Conservation (phyloP, 2,797 vertebrate genomes). For the Coracias cyanogaster region DNA sequence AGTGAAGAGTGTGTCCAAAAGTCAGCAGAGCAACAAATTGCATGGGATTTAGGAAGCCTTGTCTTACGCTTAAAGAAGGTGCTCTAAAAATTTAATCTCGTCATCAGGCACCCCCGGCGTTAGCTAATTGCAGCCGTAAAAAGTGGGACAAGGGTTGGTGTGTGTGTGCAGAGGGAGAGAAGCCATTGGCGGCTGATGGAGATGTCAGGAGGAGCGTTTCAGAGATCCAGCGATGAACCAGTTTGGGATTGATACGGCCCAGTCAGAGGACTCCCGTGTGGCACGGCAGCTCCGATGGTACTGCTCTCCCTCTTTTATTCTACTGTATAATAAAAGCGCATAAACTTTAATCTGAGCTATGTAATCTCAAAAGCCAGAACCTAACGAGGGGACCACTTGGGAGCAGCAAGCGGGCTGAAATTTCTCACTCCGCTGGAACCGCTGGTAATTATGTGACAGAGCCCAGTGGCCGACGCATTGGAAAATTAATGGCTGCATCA, state of each 20-base stretch:
- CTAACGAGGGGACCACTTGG: conserved; percentile 50
- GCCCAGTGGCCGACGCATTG: not conserved
- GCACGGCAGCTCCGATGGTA: not conserved
- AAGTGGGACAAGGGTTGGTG: not conserved
- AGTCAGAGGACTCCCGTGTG: not conserved
- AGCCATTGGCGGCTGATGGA: not conserved
- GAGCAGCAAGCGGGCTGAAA: conserved; percentile 37
- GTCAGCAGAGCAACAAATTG: conserved; percentile 44
- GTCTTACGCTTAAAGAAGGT: conserved; percentile 25
- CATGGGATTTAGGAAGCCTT: not conserved
- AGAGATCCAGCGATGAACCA: not conserved
- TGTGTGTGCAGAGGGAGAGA: not conserved
- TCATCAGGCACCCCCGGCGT: not conserved
- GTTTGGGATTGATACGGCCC: not conserved
- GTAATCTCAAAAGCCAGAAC: conserved; percentile 35
- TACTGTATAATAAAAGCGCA: conserved; percentile 17
- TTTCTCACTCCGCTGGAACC: conserved; percentile 36
- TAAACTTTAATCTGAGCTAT: conserved; percentile 37
- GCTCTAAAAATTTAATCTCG: conserved; percentile 17
- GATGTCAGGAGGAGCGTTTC: not conserved
- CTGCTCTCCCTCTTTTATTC: conserved; percentile 29
- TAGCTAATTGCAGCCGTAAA: not conserved
- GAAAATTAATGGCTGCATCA: conserved; percentile 11
- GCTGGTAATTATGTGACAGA: conserved; percentile 20
- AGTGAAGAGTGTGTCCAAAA: not conserved